A percentile compares a stretch with the other conserved stretches of the same genome.
phyloP scores from a whole-genome alignment of 2,113 vertebrate genomes.

The Oreochromis tanganicae region DNA sequence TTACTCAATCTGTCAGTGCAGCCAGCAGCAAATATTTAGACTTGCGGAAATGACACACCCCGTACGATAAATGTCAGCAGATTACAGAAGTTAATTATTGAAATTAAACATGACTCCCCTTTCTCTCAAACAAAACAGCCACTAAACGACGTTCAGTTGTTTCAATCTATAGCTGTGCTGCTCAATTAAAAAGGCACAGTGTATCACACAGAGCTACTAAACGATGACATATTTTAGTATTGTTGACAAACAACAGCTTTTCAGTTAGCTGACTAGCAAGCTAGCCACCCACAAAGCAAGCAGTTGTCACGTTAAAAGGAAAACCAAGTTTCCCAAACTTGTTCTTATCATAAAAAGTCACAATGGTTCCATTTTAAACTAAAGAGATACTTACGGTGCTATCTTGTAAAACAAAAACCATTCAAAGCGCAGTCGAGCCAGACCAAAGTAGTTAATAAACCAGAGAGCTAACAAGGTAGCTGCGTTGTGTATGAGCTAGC shows the following conservation, averaged over 20 bases:
- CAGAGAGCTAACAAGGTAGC: neutral
- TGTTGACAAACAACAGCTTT: slow-evolving; percentile 30
- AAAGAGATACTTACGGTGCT: slow-evolving; percentile 13
- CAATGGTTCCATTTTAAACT: accelerated
- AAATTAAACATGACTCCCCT: neutral
- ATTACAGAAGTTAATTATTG: neutral
- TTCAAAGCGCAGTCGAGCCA: neutral
- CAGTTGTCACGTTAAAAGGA: neutral
- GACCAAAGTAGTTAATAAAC: neutral
- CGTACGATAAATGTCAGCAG: neutral
- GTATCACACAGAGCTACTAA: neutral
- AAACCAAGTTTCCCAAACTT: neutral
- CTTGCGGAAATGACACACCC: neutral
- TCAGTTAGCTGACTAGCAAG: slow-evolving; percentile 8
- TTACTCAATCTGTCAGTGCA: neutral
- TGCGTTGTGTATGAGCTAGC: slow-evolving; percentile 1
- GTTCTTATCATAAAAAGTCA: neutral
- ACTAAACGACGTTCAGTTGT: neutral
- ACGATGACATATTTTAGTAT: neutral
- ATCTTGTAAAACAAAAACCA: neutral
- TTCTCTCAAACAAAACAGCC: neutral
- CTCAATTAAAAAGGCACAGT: neutral
- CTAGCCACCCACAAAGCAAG: slow-evolving; percentile 36
- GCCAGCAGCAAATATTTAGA: neutral
- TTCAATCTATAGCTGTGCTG: neutral